Evolutionary conservation across 2,113 vertebrate genomes (phyloP).

Genomic region (Motacilla tschutschensis): DNA sequence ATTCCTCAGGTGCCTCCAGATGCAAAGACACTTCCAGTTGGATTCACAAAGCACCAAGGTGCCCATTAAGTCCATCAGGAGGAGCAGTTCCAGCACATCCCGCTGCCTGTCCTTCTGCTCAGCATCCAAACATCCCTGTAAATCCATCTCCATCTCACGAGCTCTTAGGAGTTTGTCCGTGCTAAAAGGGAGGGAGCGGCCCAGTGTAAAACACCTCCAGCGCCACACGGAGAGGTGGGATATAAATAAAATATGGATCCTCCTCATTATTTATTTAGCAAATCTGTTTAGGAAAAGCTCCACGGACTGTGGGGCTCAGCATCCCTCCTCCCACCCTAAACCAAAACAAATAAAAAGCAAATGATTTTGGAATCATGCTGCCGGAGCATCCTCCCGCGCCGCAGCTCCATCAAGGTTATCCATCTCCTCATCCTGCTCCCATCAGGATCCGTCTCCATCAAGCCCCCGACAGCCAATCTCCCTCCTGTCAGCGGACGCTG

Average conservation of each 20-base stretch:
- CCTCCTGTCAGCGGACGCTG: conserved; percentile 14
- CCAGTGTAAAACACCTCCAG: background rate
- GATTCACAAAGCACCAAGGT: background rate
- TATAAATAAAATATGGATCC: conserved; percentile 22
- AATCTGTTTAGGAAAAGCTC: conserved; percentile 14
- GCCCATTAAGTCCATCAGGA: background rate
- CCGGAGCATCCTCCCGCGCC: background rate
- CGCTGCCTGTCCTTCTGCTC: background rate
- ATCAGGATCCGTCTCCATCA: conserved; percentile 9
- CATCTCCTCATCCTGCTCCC: background rate
- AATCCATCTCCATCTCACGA: background rate
- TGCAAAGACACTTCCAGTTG: background rate
- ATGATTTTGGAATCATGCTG: background rate
- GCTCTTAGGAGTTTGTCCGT: background rate
- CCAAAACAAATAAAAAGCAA: conserved; percentile 19
- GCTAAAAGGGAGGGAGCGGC: background rate
- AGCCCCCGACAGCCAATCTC: conserved; percentile 35
- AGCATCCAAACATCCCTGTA: background rate
- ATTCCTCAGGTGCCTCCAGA: background rate
- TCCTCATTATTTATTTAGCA: conserved; percentile 36
- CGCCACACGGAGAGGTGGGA: background rate
- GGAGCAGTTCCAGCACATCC: background rate
- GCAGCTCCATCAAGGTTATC: conserved; percentile 13
- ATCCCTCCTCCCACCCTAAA: background rate
- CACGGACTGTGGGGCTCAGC: background rate